phyloP scores from a whole-genome alignment of 2,797 vertebrate genomes.

The Vultur gryphus region DNA sequence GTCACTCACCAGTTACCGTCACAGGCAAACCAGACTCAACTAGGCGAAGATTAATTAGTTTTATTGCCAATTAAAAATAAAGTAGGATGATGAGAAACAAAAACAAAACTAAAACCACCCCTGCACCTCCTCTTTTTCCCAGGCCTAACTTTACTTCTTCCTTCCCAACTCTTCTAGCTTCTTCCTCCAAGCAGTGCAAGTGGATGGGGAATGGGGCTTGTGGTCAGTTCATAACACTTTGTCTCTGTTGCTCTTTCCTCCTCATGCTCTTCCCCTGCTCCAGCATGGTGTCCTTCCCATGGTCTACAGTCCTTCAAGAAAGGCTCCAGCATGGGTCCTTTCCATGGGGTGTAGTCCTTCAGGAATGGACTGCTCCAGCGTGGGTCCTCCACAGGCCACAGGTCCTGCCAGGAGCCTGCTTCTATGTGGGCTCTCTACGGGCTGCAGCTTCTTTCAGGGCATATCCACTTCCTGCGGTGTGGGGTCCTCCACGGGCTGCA shows the following conservation, averaged over 20 bases:
- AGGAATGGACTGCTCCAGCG: not conserved
- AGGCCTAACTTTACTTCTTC: not conserved
- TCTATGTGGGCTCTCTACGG: not conserved
- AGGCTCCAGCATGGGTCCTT: not conserved
- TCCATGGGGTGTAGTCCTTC: not conserved
- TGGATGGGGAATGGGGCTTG: not conserved
- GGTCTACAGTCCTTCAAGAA: not conserved
- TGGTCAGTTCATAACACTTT: not conserved
- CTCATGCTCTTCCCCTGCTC: not conserved
- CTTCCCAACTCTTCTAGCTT: not conserved
- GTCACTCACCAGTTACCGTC: not conserved
- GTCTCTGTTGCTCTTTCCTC: not conserved
- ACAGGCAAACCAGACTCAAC: not conserved
- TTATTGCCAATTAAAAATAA: not conserved
- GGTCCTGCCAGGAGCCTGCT: not conserved
- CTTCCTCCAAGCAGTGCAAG: rapidly evolving
- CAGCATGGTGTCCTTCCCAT: not conserved
- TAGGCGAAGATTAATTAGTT: not conserved
- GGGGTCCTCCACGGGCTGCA: not conserved
- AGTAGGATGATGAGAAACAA: not conserved
- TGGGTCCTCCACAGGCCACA: not conserved
- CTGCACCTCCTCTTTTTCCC: not conserved
- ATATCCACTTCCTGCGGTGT: not conserved
- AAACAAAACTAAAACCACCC: not conserved
- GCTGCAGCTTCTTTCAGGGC: not conserved